A percentile compares a stretch with the other conserved stretches of the same genome.
Conservation (phyloP, 1,140 invertebrate genomes). For the honey bee (Apis mellifera) region Amel_HAv3.1 CM009944.2:4997001-4997500, state of each 20-base stretch:
- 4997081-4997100: conserved; percentile 23
- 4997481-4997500: neutral
- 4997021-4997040: conserved; percentile 60
- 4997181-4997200: conserved; percentile 68
- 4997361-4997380: conserved; percentile 76
- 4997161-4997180: conserved; percentile 39
- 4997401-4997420: neutral
- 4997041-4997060: conserved; percentile 37
- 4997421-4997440: neutral
- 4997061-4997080: conserved; percentile 45
- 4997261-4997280: conserved; percentile 76
- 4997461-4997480: neutral
- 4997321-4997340: conserved; percentile 80
- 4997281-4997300: conserved; percentile 80
- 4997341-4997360: conserved; percentile 71
- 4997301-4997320: conserved; percentile 80
- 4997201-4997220: conserved; percentile 26
- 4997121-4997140: conserved; percentile 45
- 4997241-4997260: conserved; percentile 80
- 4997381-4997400: conserved; percentile 76
- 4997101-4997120: conserved; percentile 1
- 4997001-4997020: conserved; percentile 64
- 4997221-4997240: conserved; percentile 26
- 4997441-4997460: neutral
- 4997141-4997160: conserved; percentile 46